Evolutionary conservation across 2,113 vertebrate genomes (phyloP), one percentile per base, ranked within the genome.

Genomic region (Dipodomys merriami): DNA sequence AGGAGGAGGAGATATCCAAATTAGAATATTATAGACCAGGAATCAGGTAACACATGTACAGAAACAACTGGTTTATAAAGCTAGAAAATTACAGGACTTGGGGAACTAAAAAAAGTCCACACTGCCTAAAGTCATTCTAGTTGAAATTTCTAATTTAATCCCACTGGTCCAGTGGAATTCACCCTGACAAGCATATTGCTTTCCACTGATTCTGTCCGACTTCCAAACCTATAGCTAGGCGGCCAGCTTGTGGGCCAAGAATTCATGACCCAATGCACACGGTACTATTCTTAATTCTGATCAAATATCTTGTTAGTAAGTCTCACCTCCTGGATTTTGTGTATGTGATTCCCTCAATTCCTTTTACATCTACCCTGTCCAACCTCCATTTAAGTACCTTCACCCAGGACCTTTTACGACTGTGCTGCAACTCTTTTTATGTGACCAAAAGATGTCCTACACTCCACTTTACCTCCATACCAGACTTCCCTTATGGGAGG

Each of bases 371-470:
- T 44, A 12, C 46, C 72, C 46, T 44, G 33, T 30, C n/a, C 8
- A 13, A 7, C 19, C 76, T 69, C 33, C 49, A 49, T 49, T 49
- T 68, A 22, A 69, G 68, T 60, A 9, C 79, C 46, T 33, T 57
- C 83, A 49, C 11, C 46, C 83, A 62, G 33, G 76, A 82, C 20
- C 88, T 90, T 29, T 18, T 13, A 22, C 12, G 49, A 65, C 18
- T 22, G 4, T 35, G 39, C 1, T 22, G 2, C 64, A 65, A 10
- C 15, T 10, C 6, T 0, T 12, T 35, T 25, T 25, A 1, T 19
- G 13, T 53, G 33, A 13, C 16, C 69, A 67, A 69, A 35, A 18
- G 13, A 35, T n/a, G 49, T n/a, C 76, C n/a, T 73, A 27, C 25
- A 15, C 10, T 60, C 25, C 39, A n/a, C 12, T 67, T 25, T 83